Base-by-base conservation (phyloP, 2,113 vertebrate species). In the Gasterosteus aculeatus region DNA sequence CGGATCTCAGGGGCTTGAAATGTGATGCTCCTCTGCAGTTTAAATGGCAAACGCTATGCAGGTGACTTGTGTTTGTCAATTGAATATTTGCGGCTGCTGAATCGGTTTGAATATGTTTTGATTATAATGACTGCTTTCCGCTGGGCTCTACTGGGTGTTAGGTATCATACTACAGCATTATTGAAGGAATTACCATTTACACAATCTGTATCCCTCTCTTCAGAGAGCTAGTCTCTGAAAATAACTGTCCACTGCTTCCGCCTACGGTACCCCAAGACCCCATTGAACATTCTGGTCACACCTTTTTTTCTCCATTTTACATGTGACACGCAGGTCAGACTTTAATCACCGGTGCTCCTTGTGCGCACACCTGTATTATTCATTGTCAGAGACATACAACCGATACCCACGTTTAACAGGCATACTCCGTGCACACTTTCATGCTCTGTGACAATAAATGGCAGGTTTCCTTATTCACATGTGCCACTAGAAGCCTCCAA, bases 401-500 rank as follows among this genome's bases (percentile, higher is more conserved):
- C 74, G 3, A 3, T 42, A 59, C 67, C 56, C 33, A 2, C 38
- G 26, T 67, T 74, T 77, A 86, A 68, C 77, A 80, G 51, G 64
- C 57, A 35, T 26, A 61, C 83, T 82, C n/a, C 68, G 53, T 47
- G 62, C 62, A 38, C 78, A 78, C 39, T 46, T 56, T 83, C 70
- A 80, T 51, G 73, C 57, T 80, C 59, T 41, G 53, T 53, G 80
- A 83, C 72, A 74, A 57, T 70, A 81, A 85, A 87, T 77, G 74
- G 53, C 80, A 82, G 51, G 42, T 85, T 87, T 69, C 76, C 58
- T 84, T 61, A 80, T 81, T 88, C 72, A 71, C 73, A 83, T 69
- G 31, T 60, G 63, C 57, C 16, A 39, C 63, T 77, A 72, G 80
- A 78, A 78, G 75, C 84, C 71, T 79, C 46, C 11, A 10, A 81